A percentile compares a stretch with the other conserved stretches of the same genome.
These are phyloP conservation scores for Strigops habroptila DNA, from an alignment of 2,113 vertebrate genomes.

Conservation along the genomic window DNA sequence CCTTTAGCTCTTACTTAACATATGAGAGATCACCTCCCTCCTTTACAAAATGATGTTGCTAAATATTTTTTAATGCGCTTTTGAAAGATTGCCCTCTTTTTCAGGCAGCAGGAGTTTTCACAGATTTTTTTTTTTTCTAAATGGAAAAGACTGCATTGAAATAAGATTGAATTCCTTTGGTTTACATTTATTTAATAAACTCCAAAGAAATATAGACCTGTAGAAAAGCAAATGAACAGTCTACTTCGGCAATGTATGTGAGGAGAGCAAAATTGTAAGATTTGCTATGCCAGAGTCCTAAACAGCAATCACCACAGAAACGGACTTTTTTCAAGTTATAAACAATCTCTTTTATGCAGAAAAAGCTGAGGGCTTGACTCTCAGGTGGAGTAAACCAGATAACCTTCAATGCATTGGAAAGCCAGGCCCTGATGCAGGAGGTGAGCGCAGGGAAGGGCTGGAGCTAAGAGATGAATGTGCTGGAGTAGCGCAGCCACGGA, in stretches of 20 bases:
- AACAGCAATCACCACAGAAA: background rate
- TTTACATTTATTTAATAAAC: background rate
- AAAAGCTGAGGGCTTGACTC: background rate
- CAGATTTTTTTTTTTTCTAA: background rate
- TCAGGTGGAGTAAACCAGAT: background rate
- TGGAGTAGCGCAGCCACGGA: background rate
- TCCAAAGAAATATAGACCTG: fast-evolving
- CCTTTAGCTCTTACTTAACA: background rate
- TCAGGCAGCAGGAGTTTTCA: background rate
- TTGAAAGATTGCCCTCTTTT: background rate
- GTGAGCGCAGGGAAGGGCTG: fast-evolving
- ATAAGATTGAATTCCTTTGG: background rate
- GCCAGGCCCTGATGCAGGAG: background rate
- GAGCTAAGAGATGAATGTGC: background rate
- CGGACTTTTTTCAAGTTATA: background rate
- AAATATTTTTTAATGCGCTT: background rate
- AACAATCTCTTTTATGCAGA: background rate
- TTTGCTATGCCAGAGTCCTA: background rate
- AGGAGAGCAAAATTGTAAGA: background rate
- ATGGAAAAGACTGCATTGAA: background rate
- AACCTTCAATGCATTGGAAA: background rate
- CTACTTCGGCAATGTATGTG: background rate
- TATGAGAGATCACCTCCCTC: background rate
- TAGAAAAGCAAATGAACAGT: background rate
- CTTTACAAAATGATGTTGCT: background rate